Conservation (phyloP, 2,113 vertebrate genomes). For the Saguinus imperator region DNA sequence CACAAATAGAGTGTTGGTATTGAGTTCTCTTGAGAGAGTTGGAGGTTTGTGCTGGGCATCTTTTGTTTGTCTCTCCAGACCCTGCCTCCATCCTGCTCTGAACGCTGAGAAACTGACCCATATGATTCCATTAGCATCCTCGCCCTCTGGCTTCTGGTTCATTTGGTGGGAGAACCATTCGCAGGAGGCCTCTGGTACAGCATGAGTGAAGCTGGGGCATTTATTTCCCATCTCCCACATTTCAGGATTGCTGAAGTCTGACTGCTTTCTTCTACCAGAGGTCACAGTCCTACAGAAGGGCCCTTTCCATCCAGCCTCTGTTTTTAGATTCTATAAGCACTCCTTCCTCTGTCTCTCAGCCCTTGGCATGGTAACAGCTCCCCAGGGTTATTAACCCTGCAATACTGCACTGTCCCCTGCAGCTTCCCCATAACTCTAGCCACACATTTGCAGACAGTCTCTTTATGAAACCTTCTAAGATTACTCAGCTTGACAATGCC, state of each 20-base stretch:
- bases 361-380: neutral
- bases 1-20: too few relatives aligned
- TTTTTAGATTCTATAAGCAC: neutral
- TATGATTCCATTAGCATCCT: neutral
- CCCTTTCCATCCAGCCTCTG: neutral
- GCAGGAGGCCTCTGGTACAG: neutral
- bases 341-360: neutral
- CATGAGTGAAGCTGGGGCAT: neutral
- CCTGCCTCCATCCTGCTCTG: neutral
- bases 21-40: neutral
- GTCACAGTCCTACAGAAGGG: neutral
- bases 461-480: neutral
- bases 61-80: neutral
- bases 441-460: neutral
- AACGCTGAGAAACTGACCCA: too few relatives aligned
- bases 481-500: neutral
- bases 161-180: neutral
- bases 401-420: rapidly evolving
- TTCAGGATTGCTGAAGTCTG: neutral
- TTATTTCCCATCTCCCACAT: neutral
- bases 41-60: neutral
- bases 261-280: neutral
- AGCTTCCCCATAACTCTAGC: neutral
- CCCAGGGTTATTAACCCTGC: neutral
- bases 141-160: neutral